Base-by-base conservation (phyloP, 2,113 vertebrate genomes). In the Otis tarda region DNA sequence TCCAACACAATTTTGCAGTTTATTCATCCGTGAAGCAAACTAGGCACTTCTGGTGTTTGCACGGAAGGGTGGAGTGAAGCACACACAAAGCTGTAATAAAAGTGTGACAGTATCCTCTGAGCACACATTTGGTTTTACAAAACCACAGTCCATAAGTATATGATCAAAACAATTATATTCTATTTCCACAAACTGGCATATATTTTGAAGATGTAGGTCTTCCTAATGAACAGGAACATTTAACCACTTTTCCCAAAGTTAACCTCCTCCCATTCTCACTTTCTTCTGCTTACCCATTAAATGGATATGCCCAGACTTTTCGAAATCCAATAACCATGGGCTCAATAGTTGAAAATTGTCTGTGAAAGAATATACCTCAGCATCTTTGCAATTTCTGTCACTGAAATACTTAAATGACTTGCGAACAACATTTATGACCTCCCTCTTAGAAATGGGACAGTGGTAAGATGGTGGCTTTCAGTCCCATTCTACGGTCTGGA, bases 21-120 rank as follows among this genome's bases (percentile, higher is more conserved):
- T 94, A 91, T 81, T 94, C 85, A 96, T 75, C 70, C 85, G 91
- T 69, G 88, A 96, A 87, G 73, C 68, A 83, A 96, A 91, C 9
- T 16, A 88, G 70, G 47, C 23, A 65, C 74, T 95, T 94, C 16
- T 56, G 63, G 91, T 75, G 60, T 87, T 76, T 96, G 86, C 65
- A 84, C 33, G 61, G 64, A 90, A 90, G 68, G 56, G 53, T 69
- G 77, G 68, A 91, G 39, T 10, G 21, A 77, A 63, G 43, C 21
- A 83, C 43, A 57, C 59, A 87, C 41, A 84, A 76, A 75, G 69
- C n/a, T 85, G 50, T 69, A 43, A 93, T 60, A 82, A 14, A 90
- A 87, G 37, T 82, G 63, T 45, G 91, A 94, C 92, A 95, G 77
- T 56, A 85, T 24, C 64, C 63, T 87, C 65, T 83, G 30, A 92